Base-by-base conservation (phyloP, 2,797 vertebrate species). In the Natrix natrix region DNA sequence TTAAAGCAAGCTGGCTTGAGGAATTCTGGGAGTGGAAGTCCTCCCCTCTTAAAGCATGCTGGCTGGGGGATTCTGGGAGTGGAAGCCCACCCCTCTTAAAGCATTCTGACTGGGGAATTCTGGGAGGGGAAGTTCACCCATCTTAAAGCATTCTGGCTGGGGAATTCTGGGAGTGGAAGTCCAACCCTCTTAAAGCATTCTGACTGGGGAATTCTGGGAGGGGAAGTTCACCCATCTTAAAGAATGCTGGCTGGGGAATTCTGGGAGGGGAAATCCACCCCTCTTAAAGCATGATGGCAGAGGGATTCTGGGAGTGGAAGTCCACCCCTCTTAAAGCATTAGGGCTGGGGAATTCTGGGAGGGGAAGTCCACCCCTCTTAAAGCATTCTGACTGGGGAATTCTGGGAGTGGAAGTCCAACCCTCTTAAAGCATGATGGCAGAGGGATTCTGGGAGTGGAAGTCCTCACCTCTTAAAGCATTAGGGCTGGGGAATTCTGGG, bases 41-140 rank as follows among this genome's bases (percentile, higher is more conserved):
- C 32, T 3, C 3, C 1, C 7, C 0, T 74, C 7, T 20, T 16
- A 16, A 74, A 74, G 3, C 8, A 20, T 8, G 7, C 1, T 1
- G n/a, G 66, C n/a, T 74, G 66, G 14, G 66, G 66, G 0, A 74
- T 74, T 74, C n/a, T 74, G 69, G 63, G 16, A 74, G 5, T 69
- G 0, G 66, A 69, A 66, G 63, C n/a, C 13, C 4, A 16, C 28
- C 63, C 63, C 0, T 66, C 5, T 66, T 61, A 61, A 69, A 69
- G 1, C 1, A 13, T 0, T 13, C 66, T 69, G 13, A 12, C 63
- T 69, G 28, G 28, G 28, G 28, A 6, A 69, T 32, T 32, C n/a
- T 69, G 66, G n/a, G 66, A 69, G 2, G 32, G 0, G n/a, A 69
- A 32, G 14, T 1, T 2, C 26, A 2, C 28, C 1, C 28, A 0